These are phyloP conservation scores for Bombus fervidus DNA, from an alignment of 1,140 invertebrate species.

Conservation along the genomic window DNA sequence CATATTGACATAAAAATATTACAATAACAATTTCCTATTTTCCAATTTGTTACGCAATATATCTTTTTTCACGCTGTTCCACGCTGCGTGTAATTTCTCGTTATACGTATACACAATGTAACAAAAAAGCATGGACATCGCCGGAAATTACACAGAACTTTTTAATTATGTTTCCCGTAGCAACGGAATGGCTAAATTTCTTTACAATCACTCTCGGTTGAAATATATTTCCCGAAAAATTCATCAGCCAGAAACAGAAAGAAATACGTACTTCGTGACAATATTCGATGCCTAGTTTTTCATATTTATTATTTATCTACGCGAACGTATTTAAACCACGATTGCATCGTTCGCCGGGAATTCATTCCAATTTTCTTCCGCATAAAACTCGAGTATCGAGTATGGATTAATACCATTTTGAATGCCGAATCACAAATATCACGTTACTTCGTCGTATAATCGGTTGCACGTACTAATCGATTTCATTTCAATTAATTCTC, in stretches of 20 bases:
- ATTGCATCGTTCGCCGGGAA: neutral
- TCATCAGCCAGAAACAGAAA: neutral
- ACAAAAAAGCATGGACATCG: neutral
- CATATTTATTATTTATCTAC: neutral
- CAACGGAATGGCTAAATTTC: neutral
- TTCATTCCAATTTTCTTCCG: neutral
- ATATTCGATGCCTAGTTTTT: too few species aligned
- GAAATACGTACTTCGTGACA: neutral
- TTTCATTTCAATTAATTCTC: slow-evolving; percentile 28
- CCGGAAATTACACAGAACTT: neutral
- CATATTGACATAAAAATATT: neutral
- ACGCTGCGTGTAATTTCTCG: neutral
- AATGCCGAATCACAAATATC: neutral
- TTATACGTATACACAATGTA: neutral
- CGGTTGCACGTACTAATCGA: neutral
- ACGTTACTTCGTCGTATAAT: neutral
- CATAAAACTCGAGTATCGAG: neutral
- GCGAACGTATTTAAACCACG: neutral
- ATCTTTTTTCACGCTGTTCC: neutral
- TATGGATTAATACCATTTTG: neutral
- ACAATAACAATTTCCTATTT: neutral
- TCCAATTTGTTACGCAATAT: neutral
- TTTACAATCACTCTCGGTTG: neutral
- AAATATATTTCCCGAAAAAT: neutral
- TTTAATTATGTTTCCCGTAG: neutral